phyloP scores from a whole-genome alignment of 1,140 invertebrate species.

The Polyergus mexicanus region DNA sequence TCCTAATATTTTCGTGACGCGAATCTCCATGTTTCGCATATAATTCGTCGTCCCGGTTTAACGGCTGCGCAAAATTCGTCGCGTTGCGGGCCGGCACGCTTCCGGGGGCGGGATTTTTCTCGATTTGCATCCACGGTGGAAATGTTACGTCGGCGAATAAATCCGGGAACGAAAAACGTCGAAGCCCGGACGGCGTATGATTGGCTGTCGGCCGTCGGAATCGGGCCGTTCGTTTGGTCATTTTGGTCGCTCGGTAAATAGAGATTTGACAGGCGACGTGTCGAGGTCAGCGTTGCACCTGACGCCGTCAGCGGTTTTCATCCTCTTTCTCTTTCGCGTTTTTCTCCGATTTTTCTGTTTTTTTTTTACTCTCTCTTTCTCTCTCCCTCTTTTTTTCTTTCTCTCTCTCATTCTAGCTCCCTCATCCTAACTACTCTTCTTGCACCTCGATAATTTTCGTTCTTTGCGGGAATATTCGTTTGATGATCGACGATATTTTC shows the following conservation, averaged over 20 bases:
- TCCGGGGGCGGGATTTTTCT: slow-evolving; percentile 48
- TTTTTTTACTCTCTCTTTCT: slow-evolving; percentile 70
- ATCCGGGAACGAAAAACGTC: slow-evolving; percentile 67
- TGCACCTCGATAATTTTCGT: slow-evolving; percentile 27
- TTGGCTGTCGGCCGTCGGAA: slow-evolving; percentile 67
- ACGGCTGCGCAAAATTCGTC: slow-evolving; percentile 37
- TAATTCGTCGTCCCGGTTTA: slow-evolving; percentile 56
- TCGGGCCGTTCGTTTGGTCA: slow-evolving; percentile 77
- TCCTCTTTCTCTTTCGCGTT: slow-evolving; percentile 61
- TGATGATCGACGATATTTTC: slow-evolving; percentile 21
- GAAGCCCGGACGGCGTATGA: slow-evolving; percentile 65
- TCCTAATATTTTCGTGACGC: slow-evolving; percentile 55
- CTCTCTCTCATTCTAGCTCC: neutral
- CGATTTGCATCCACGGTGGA: slow-evolving; percentile 51
- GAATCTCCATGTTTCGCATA: slow-evolving; percentile 45
- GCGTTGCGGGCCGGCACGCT: slow-evolving; percentile 52
- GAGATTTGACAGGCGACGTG: slow-evolving; percentile 81
- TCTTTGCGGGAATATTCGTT: slow-evolving; percentile 16
- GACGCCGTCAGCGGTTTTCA: slow-evolving; percentile 83
- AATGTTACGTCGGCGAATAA: slow-evolving; percentile 62
- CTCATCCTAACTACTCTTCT: neutral
- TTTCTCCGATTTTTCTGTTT: slow-evolving; percentile 73
- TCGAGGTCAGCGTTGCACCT: slow-evolving; percentile 80
- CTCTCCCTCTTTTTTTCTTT: slow-evolving; percentile 43
- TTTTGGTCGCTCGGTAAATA: slow-evolving; percentile 79